Percentiles rank a stretch among this genome's conserved stretches.
These are phyloP conservation scores for Aphrocallistes beatrix DNA, from an alignment of 37 sponge, comb jelly and placozoan species.

Conservation along the genomic window DNA sequence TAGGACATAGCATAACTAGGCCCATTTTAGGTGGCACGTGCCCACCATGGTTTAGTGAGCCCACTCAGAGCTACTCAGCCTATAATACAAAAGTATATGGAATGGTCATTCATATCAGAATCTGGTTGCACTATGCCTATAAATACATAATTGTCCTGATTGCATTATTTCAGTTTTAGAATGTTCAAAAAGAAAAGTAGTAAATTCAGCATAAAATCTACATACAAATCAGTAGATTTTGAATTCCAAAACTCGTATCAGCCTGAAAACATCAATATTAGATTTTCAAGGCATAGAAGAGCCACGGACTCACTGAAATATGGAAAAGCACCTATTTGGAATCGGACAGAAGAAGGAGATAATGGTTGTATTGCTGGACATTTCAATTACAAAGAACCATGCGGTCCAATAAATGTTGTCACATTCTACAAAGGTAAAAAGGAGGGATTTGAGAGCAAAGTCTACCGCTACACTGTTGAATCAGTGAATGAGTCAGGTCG, in stretches of 20 bases:
- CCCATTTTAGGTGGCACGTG: no score
- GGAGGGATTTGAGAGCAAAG: background rate
- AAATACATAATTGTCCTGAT: no score
- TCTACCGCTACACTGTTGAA: background rate
- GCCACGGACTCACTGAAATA: background rate
- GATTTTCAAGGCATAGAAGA: background rate
- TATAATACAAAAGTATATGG: no score
- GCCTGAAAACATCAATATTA: background rate
- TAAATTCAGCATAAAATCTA: background rate
- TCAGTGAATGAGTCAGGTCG: background rate
- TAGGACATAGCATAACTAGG: no score
- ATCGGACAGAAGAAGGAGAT: background rate
- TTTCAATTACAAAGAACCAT: background rate
- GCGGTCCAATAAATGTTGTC: background rate
- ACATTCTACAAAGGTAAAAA: background rate
- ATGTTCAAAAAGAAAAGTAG: background rate
- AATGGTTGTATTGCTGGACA: background rate
- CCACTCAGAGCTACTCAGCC: no score
- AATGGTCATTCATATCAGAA: no score
- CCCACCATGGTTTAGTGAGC: no score
- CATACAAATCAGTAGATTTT: background rate
- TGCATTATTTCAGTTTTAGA: no score
- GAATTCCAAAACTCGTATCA: conserved; percentile 4
- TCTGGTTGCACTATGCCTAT: no score
- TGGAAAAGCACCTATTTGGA: background rate